These are phyloP conservation scores for Crotalus viridis DNA, from an alignment of 2,113 vertebrate genomes.

Conservation along the genomic window DNA sequence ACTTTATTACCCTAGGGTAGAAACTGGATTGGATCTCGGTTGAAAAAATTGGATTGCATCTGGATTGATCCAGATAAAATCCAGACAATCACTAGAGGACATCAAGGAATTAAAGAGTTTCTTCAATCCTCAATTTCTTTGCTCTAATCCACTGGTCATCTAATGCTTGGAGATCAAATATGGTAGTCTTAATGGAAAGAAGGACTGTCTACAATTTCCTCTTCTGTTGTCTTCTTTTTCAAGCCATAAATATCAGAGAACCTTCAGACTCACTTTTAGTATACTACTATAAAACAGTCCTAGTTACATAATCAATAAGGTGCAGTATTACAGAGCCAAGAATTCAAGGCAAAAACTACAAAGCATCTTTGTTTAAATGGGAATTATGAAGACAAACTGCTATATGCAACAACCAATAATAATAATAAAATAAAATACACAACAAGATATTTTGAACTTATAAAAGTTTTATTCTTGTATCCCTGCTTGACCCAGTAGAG, in stretches of 20 bases:
- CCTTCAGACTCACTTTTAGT: not conserved
- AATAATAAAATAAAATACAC: not conserved
- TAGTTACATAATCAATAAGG: not conserved
- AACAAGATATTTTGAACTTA: slow-evolving; percentile 6
- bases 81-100: not conserved
- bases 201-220: not conserved
- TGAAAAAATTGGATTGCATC: not conserved
- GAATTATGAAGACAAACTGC: not conserved
- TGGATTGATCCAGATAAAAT: not conserved
- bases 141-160: not conserved
- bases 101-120: not conserved
- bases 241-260: not conserved
- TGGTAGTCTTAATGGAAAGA: not conserved
- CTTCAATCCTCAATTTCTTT: not conserved
- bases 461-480: not conserved
- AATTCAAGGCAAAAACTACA: not conserved
- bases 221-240: not conserved
- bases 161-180: not conserved
- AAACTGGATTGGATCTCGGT: not conserved
- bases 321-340: slow-evolving; percentile 10
- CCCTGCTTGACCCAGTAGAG: not conserved
- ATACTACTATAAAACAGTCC: not conserved
- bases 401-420: not conserved
- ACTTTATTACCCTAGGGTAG: not conserved
- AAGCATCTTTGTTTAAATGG: not conserved